phyloP scores from a whole-genome alignment of 2,113 vertebrate species.

The Heterochromis multidens region DNA sequence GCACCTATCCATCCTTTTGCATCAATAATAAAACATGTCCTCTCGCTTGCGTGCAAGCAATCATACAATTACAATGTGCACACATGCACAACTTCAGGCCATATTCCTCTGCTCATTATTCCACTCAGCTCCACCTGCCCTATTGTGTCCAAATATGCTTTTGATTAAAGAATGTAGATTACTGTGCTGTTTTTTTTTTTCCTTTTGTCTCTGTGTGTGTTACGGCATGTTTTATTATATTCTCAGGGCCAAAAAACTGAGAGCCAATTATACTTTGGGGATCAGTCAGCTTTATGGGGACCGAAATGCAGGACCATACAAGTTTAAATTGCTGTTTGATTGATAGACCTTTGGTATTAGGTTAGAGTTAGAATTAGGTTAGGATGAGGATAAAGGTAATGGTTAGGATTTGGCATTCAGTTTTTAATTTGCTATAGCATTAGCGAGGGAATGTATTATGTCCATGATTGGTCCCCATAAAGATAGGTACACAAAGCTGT shows the following conservation, averaged over 20 bases:
- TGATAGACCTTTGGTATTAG: background rate
- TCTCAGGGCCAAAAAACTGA: background rate
- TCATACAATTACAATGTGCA: background rate
- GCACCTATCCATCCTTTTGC: background rate
- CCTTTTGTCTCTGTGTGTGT: background rate
- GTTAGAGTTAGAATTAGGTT: background rate
- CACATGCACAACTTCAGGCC: constrained; percentile 19
- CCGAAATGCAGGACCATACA: background rate
- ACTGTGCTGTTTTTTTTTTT: background rate
- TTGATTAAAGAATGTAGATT: constrained; percentile 47
- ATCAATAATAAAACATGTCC: constrained; percentile 1
- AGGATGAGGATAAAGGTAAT: background rate
- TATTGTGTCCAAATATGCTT: constrained; percentile 43
- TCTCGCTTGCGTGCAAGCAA: background rate
- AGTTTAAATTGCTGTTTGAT: background rate
- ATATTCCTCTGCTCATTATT: constrained; percentile 36
- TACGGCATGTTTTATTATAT: background rate
- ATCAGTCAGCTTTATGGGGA: background rate
- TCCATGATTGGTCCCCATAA: background rate
- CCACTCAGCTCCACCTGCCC: constrained; percentile 17
- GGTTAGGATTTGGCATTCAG: background rate
- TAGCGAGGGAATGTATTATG: background rate
- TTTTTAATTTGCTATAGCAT: background rate
- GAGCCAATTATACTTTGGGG: background rate
- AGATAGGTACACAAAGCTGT: background rate